A percentile compares a stretch with the other conserved stretches of the same genome.
Evolutionary conservation across 1,140 invertebrate genomes (phyloP).

Genomic region (Thalassaphorura encarpata): DNA sequence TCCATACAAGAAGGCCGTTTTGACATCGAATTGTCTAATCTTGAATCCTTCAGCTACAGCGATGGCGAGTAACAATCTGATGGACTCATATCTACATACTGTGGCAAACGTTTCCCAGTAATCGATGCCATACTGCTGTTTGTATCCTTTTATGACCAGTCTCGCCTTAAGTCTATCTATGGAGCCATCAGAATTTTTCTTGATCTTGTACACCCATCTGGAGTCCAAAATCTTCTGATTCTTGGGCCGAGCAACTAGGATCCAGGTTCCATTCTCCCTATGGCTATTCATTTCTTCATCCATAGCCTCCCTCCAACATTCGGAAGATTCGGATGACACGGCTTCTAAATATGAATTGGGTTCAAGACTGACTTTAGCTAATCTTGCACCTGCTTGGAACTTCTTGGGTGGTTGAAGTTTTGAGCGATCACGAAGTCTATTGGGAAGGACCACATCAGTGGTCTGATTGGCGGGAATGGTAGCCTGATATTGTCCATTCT

Average conservation of each 20-base stretch:
- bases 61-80: slow-evolving; percentile 39
- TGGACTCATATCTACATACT: slow-evolving; percentile 36
- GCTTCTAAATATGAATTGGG: slow-evolving; percentile 23
- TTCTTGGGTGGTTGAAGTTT: background rate
- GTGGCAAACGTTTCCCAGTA: slow-evolving; percentile 40
- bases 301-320: slow-evolving; percentile 29
- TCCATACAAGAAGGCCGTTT: slow-evolving; percentile 40
- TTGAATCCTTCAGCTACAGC: slow-evolving; percentile 35
- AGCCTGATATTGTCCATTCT: background rate
- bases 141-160: slow-evolving; percentile 39
- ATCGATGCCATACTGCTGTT: slow-evolving; percentile 37
- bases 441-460: background rate
- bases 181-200: slow-evolving; percentile 34
- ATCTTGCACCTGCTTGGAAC: background rate
- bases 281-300: slow-evolving; percentile 25
- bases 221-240: slow-evolving; percentile 35
- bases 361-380: background rate
- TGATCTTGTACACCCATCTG: slow-evolving; percentile 36
- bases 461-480: background rate
- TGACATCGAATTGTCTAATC: slow-evolving; percentile 40
- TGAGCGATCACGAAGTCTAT: background rate
- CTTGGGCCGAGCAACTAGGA: slow-evolving; percentile 35
- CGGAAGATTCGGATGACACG: slow-evolving; percentile 5
- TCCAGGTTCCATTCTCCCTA: slow-evolving; percentile 28
- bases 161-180: slow-evolving; percentile 34